phyloP scores from a whole-genome alignment of 2,797 vertebrate species.

The Pseudomugil gertrudae region DNA sequence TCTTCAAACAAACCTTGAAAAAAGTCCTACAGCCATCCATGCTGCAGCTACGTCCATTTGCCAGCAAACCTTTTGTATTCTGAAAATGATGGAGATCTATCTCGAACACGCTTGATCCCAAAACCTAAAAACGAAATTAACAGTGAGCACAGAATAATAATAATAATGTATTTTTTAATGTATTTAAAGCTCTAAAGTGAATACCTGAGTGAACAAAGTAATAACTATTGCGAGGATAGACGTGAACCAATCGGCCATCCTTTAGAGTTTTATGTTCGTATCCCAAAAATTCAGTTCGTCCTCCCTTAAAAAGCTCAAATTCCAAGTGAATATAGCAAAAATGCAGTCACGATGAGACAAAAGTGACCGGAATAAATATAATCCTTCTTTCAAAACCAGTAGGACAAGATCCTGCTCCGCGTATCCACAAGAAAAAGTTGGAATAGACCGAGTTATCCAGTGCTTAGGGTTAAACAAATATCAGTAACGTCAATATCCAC shows the following conservation, averaged over 20 bases:
- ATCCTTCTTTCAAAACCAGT: conserved; percentile 73
- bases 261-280: conserved; percentile 81
- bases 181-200: background rate
- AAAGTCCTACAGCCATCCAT: conserved; percentile 91
- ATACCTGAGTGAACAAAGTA: conserved; percentile 87
- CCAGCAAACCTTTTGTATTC: conserved; percentile 88
- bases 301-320: conserved; percentile 70
- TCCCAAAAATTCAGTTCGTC: conserved; percentile 73
- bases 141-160: conserved; percentile 53
- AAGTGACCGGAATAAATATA: conserved; percentile 76
- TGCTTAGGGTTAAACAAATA: conserved; percentile 71
- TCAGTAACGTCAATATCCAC: conserved; percentile 85
- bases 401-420: conserved; percentile 71
- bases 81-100: conserved; percentile 95
- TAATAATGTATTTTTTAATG: too few relatives aligned
- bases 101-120: conserved; percentile 95
- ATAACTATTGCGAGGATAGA: conserved; percentile 85
- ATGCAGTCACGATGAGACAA: conserved; percentile 40
- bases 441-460: conserved; percentile 77
- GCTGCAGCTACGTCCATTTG: conserved; percentile 87
- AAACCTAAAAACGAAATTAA: conserved; percentile 79
- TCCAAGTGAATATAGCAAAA: conserved; percentile 64
- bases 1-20: conserved; percentile 96
- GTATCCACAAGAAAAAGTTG: conserved; percentile 72
- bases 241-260: conserved; percentile 86